These are phyloP conservation scores for Urophycis tenuis DNA, from an alignment of 2,797 vertebrate species.

Conservation along the genomic window DNA sequence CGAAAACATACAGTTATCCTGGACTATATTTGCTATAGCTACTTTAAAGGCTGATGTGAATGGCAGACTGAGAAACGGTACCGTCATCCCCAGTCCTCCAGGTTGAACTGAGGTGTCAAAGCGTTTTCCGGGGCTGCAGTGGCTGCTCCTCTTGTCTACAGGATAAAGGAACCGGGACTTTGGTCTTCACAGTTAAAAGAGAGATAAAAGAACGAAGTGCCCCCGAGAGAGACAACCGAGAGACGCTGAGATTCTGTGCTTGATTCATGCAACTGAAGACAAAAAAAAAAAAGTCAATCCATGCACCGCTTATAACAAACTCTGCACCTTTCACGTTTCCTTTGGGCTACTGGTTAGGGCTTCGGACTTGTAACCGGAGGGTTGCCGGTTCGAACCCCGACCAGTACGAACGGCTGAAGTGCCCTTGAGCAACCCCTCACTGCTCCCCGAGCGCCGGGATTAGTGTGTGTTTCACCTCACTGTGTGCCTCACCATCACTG, in stretches of 20 bases:
- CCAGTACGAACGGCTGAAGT: no score
- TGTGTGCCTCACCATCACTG: no score
- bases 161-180: background rate
- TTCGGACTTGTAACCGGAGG: no score
- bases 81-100: constrained; percentile 23
- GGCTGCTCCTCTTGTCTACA: background rate
- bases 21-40: constrained; percentile 23
- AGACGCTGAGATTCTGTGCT: background rate
- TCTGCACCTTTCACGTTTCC: background rate
- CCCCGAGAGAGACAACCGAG: background rate
- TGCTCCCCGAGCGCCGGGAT: no score
- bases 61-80: constrained; percentile 24
- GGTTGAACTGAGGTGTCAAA: background rate
- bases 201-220: background rate
- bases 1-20: constrained; percentile 29
- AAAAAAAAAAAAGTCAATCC: background rate
- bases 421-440: no score
- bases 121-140: background rate
- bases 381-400: no score
- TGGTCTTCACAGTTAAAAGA: background rate
- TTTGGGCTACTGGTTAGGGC: no score
- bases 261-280: background rate
- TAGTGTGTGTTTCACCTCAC: no score
- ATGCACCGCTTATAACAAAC: background rate
- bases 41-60: constrained; percentile 39